These are phyloP conservation scores for Acrocephalus arundinaceus DNA, from an alignment of 2,113 vertebrate genomes.

Conservation along the genomic window DNA sequence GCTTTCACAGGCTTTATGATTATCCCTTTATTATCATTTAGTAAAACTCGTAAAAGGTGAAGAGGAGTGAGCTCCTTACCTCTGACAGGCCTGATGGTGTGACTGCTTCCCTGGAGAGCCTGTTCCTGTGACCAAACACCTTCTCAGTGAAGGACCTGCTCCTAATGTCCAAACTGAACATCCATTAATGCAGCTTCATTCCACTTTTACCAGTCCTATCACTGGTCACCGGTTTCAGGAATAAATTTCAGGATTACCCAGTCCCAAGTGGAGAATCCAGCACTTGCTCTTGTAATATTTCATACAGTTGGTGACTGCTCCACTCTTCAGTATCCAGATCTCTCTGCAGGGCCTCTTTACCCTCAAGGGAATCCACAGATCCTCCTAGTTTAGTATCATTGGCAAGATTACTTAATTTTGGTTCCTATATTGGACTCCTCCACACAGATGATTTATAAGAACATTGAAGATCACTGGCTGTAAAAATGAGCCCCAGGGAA, in stretches of 20 bases:
- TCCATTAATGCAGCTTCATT: not conserved
- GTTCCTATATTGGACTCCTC: not conserved
- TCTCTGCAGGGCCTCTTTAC: not conserved
- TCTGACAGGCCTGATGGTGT: not conserved
- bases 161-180: not conserved
- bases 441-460: not conserved
- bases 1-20: not conserved
- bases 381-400: not conserved
- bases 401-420: not conserved
- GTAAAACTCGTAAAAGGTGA: not conserved
- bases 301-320: not conserved
- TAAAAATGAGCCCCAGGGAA: not conserved
- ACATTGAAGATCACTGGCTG: not conserved
- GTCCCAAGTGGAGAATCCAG: not conserved
- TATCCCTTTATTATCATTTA: not conserved
- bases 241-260: not conserved
- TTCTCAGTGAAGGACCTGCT: not conserved
- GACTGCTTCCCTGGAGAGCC: not conserved
- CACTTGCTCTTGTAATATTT: not conserved
- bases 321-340: not conserved
- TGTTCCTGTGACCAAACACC: not conserved
- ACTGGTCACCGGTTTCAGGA: not conserved
- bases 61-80: not conserved
- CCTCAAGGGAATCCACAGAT: not conserved
- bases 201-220: not conserved